These are phyloP conservation scores for Microcebus tavaratra DNA, from an alignment of 2,113 vertebrate species.

Conservation along the genomic window DNA sequence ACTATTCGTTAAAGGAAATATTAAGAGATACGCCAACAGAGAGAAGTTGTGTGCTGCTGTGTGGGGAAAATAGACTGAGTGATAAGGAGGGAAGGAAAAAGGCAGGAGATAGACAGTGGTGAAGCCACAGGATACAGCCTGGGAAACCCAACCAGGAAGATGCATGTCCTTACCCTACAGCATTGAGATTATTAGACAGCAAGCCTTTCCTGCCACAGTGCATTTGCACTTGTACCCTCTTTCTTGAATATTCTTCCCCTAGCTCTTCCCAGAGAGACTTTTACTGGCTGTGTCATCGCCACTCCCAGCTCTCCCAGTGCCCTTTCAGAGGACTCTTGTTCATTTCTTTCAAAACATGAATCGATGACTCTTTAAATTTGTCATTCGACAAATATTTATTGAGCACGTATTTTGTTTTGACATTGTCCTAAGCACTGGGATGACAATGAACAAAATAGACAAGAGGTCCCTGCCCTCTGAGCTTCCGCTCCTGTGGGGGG, in stretches of 20 bases:
- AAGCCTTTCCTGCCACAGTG: not conserved
- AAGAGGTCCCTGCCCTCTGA: not conserved
- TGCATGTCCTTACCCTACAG: fast-evolving
- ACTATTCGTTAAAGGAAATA: not conserved
- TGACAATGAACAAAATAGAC: not conserved
- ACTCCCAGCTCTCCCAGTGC: not conserved
- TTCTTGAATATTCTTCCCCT: not conserved
- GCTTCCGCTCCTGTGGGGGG: not conserved
- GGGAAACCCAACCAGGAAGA: not conserved
- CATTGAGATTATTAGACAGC: not conserved
- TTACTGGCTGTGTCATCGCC: not conserved
- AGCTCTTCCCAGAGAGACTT: not conserved
- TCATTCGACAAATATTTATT: not conserved
- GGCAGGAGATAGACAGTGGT: not conserved
- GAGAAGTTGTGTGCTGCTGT: not conserved
- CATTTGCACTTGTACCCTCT: not conserved
- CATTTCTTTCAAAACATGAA: not conserved
- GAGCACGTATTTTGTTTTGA: not conserved
- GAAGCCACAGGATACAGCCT: fast-evolving
- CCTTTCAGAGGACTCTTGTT: not conserved
- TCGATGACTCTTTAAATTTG: not conserved
- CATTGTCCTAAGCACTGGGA: not conserved
- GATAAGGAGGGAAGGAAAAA: not conserved
- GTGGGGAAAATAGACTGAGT: not conserved
- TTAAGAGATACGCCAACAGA: not conserved